These are phyloP conservation scores for Drusus annulatus DNA, from an alignment of 1,140 invertebrate genomes.

Conservation along the genomic window DNA sequence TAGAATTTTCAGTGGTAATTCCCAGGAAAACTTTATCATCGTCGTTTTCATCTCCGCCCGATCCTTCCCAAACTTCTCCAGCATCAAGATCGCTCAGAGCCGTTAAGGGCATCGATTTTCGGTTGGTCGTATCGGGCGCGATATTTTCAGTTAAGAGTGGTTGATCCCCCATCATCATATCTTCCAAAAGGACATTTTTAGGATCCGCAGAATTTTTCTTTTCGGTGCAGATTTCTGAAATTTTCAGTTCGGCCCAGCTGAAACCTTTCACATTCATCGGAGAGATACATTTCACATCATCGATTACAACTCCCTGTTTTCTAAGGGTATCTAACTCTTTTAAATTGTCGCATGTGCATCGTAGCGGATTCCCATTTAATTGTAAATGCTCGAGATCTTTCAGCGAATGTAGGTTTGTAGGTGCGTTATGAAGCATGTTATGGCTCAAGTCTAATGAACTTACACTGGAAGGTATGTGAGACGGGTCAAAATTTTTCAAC, in stretches of 20 bases:
- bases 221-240: slow-evolving; percentile 68
- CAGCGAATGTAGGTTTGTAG: slow-evolving; percentile 71
- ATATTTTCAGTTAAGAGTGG: slow-evolving; percentile 66
- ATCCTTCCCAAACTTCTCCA: slow-evolving; percentile 64
- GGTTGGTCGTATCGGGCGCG: slow-evolving; percentile 63
- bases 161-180: slow-evolving; percentile 76
- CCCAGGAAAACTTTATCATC: slow-evolving; percentile 60
- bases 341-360: slow-evolving; percentile 75
- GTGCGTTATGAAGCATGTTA: slow-evolving; percentile 73
- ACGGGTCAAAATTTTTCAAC: slow-evolving; percentile 69
- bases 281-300: slow-evolving; percentile 70
- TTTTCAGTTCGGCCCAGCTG: slow-evolving; percentile 73
- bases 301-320: slow-evolving; percentile 69
- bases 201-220: slow-evolving; percentile 62
- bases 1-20: slow-evolving; percentile 42
- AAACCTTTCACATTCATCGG: slow-evolving; percentile 69
- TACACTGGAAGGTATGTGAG: slow-evolving; percentile 73
- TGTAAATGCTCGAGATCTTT: slow-evolving; percentile 71
- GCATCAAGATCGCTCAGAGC: slow-evolving; percentile 65
- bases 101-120: slow-evolving; percentile 66
- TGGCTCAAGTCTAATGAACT: slow-evolving; percentile 75
- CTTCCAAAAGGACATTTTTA: slow-evolving; percentile 63
- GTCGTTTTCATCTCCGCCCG: slow-evolving; percentile 63
- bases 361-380: slow-evolving; percentile 73
- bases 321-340: slow-evolving; percentile 71